A percentile compares a stretch with the other conserved stretches of the same genome.
phyloP scores from a whole-genome alignment of 2,113 vertebrate genomes.

The Platysternon megacephalum region DNA sequence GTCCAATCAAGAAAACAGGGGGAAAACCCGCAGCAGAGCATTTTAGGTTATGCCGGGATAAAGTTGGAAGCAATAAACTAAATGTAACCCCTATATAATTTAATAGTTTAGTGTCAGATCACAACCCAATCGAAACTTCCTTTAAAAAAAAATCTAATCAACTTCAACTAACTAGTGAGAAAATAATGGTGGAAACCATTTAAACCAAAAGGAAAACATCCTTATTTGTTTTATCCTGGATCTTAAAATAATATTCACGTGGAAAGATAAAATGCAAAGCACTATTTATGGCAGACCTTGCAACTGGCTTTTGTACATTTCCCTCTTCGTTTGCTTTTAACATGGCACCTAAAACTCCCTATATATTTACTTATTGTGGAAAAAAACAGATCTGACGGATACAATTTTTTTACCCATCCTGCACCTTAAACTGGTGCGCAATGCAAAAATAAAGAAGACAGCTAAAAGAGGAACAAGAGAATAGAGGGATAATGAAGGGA shows the following conservation, averaged over 20 bases:
- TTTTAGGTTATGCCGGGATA: conserved; percentile 61
- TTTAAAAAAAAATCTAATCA: background rate
- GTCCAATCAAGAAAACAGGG: background rate
- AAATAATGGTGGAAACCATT: background rate
- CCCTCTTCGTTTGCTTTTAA: background rate
- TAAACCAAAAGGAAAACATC: background rate
- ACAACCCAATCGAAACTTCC: conserved; percentile 44
- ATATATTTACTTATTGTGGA: background rate
- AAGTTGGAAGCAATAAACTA: conserved; percentile 73
- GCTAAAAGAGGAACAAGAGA: background rate
- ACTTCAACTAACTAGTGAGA: background rate
- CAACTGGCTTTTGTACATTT: background rate
- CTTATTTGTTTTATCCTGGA: background rate
- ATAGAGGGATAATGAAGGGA: background rate
- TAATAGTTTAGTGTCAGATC: conserved; percentile 74
- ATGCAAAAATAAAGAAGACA: background rate
- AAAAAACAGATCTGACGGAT: background rate
- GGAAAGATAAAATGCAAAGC: background rate
- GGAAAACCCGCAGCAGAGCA: background rate
- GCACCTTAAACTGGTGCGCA: conserved; percentile 1
- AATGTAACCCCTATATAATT: conserved; percentile 75
- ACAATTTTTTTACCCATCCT: conserved; percentile 33
- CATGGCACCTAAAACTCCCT: background rate
- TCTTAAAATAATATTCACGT: accelerated
- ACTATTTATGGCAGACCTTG: background rate